Evolutionary conservation across 2,113 vertebrate species (phyloP).

Genomic region (Grallaria varia): DNA sequence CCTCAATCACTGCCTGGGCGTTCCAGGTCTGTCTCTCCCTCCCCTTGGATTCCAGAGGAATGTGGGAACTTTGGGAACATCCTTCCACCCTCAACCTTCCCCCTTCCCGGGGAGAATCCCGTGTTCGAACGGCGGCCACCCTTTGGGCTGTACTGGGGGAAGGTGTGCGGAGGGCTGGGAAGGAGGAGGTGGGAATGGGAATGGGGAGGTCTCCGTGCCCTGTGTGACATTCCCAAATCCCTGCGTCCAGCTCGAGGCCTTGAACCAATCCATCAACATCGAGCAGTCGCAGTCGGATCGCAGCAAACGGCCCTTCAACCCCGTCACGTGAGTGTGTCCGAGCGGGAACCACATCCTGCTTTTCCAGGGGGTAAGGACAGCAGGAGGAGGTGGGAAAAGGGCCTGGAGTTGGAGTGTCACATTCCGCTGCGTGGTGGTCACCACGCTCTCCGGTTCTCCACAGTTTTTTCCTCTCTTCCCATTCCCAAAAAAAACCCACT

Average conservation of each 20-base stretch:
- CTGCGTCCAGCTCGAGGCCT: conserved; percentile 85
- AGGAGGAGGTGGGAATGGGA: neutral
- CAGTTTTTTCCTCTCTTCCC: neutral
- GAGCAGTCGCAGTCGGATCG: conserved; percentile 98
- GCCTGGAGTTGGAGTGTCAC: neutral
- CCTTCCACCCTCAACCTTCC: neutral
- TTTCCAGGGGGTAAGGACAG: neutral
- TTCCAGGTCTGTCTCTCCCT: neutral
- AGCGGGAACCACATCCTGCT: rapidly evolving
- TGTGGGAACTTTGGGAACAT: neutral
- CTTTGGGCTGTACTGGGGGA: neutral
- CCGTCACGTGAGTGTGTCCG: conserved; percentile 86
- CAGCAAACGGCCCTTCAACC: conserved; percentile 98
- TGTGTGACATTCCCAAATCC: neutral
- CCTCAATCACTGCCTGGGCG: neutral
- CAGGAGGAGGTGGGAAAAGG: neutral
- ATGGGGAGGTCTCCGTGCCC: neutral
- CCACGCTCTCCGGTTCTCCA: neutral
- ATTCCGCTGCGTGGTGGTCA: rapidly evolving
- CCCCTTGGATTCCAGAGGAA: neutral
- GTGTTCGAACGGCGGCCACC: rapidly evolving
- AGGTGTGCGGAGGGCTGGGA: neutral
- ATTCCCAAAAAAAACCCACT: neutral
- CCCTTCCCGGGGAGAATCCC: neutral
- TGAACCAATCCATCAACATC: conserved; percentile 97